phyloP scores from a whole-genome alignment of 2,797 vertebrate species.

The Hipposideros larvatus region DNA sequence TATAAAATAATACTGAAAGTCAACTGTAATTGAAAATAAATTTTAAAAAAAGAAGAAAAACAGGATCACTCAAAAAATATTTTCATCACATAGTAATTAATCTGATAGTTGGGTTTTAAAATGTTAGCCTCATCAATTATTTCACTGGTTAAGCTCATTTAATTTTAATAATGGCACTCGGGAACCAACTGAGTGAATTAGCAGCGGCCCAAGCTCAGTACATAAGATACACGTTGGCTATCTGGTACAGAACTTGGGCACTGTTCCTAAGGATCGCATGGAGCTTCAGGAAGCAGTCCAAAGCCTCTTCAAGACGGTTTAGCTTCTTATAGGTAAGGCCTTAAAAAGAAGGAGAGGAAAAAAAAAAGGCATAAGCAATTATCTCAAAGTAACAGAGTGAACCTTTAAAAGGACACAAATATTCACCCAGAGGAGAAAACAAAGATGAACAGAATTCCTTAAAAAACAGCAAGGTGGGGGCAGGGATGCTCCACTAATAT shows the following conservation, averaged over 20 bases:
- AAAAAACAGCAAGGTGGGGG: neutral
- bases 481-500: neutral
- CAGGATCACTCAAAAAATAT: neutral
- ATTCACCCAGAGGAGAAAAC: conserved; percentile 44
- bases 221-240: conserved; percentile 95
- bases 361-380: conserved; percentile 2
- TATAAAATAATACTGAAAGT: no score
- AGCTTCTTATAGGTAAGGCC: conserved; percentile 95
- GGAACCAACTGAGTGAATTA: conserved; percentile 29
- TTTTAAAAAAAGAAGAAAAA: no score
- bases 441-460: conserved; percentile 40
- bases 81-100: conserved; percentile 45
- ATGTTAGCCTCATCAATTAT: conserved; percentile 33
- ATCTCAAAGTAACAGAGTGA: conserved; percentile 34
- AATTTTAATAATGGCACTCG: conserved; percentile 15
- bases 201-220: conserved; percentile 27
- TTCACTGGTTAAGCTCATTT: conserved; percentile 20
- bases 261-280: conserved; percentile 96
- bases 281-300: conserved; percentile 98
- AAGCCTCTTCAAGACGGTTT: conserved; percentile 93
- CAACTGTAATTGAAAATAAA: no score
- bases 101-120: conserved; percentile 8
- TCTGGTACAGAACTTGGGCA: conserved; percentile 96
- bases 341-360: conserved; percentile 82
- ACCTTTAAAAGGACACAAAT: conserved; percentile 40